phyloP scores from a whole-genome alignment of 1,140 invertebrate genomes.

The Colletes gigas region DNA sequence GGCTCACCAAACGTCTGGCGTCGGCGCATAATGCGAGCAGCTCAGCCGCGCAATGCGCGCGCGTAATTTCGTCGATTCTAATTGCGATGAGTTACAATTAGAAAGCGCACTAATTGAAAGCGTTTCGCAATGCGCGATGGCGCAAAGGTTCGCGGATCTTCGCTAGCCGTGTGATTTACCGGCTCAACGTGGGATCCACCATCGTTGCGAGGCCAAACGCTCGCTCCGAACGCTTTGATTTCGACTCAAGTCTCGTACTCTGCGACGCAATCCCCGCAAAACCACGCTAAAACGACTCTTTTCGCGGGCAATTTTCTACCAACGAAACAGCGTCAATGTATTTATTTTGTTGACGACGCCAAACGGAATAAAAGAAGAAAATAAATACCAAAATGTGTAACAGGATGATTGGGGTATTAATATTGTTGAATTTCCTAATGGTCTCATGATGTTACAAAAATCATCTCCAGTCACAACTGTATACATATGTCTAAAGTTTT shows the following conservation, averaged over 20 bases:
- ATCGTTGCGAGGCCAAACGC: background rate
- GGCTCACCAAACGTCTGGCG: constrained; percentile 55
- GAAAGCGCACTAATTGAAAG: constrained; percentile 79
- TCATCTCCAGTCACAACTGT: too few relatives aligned
- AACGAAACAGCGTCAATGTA: too few relatives aligned
- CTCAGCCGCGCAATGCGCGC: constrained; percentile 51
- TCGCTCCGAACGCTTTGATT: constrained; percentile 8
- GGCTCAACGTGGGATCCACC: constrained; percentile 41
- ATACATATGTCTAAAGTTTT: too few relatives aligned
- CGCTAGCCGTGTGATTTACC: constrained; percentile 63
- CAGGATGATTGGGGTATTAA: too few relatives aligned
- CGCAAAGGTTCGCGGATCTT: constrained; percentile 63
- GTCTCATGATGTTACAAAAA: too few relatives aligned
- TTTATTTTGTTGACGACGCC: too few relatives aligned
- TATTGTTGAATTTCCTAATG: too few relatives aligned
- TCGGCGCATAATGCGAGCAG: constrained; percentile 58
- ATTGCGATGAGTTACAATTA: constrained; percentile 76
- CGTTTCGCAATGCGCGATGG: constrained; percentile 74
- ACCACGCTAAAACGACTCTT: too few relatives aligned
- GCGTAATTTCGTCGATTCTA: constrained; percentile 75
- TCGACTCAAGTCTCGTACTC: background rate
- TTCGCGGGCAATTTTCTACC: too few relatives aligned
- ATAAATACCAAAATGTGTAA: too few relatives aligned
- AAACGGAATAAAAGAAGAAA: too few relatives aligned
- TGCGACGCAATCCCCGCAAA: too few relatives aligned